phyloP scores from a whole-genome alignment of 2,113 vertebrate genomes.

The Columba livia region DNA sequence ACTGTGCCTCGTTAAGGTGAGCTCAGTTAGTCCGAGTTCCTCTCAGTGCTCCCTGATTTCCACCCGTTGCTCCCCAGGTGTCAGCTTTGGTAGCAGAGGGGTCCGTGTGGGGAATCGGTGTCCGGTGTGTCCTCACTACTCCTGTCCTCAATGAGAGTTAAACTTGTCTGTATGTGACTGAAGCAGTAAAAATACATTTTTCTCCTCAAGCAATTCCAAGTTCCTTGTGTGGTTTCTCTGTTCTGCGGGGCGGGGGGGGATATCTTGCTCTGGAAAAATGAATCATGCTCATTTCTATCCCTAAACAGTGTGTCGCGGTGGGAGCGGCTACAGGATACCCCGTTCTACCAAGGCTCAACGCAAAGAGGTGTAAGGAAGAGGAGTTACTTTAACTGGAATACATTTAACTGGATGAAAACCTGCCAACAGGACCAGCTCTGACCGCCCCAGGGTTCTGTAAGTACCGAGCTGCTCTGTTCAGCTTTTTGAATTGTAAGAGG shows the following conservation, averaged over 20 bases:
- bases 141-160: not conserved
- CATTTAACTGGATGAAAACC: not conserved
- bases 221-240: not conserved
- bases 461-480: not conserved
- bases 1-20: not conserved
- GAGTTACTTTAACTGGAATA: not conserved
- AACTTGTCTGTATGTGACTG: not conserved
- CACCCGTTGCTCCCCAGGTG: not conserved
- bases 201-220: not conserved
- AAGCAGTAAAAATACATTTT: not conserved
- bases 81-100: not conserved
- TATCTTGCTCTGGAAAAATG: not conserved
- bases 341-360: not conserved
- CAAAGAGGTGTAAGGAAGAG: not conserved
- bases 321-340: not conserved
- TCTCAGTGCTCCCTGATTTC: not conserved
- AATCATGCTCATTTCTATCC: not conserved
- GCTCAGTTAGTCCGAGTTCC: fast-evolving
- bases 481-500: not conserved
- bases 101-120: fast-evolving
- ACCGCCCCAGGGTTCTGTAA: not conserved
- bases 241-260: not conserved
- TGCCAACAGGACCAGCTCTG: not conserved
- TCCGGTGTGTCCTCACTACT: fast-evolving
- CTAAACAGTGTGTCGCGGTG: not conserved